Conservation (phyloP, 2,888 invertebrate genomes). For the Meganola albula region DNA sequence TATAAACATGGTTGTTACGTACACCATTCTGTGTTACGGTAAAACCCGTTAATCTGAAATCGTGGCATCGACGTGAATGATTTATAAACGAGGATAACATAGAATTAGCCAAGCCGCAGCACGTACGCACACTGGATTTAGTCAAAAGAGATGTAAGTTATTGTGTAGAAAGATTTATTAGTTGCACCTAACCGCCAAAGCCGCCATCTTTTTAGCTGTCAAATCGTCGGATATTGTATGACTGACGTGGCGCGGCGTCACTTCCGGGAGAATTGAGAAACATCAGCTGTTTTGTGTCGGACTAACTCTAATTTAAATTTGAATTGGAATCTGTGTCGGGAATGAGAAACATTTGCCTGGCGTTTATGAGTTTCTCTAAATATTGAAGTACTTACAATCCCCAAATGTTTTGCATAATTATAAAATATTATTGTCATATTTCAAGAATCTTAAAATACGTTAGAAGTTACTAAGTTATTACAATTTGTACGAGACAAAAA, state of each 20-base stretch:
- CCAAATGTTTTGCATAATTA: not conserved
- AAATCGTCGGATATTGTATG: slow-evolving; percentile 15
- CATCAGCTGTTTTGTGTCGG: slow-evolving; percentile 14
- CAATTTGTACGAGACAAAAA: too few species aligned
- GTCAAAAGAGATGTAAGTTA: slow-evolving; percentile 56
- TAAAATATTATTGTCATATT: not conserved
- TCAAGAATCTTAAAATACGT: not conserved
- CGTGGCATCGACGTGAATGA: slow-evolving; percentile 62
- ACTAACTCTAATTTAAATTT: slow-evolving; percentile 9
- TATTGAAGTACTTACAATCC: too few species aligned
- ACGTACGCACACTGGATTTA: slow-evolving; percentile 54
- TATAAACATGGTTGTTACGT: slow-evolving; percentile 39
- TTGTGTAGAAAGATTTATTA: slow-evolving; percentile 48
- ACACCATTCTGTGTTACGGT: slow-evolving; percentile 25
- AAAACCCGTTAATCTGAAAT: slow-evolving; percentile 34
- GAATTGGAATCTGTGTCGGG: slow-evolving; percentile 7
- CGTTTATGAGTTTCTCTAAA: too few species aligned
- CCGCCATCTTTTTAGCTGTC: slow-evolving; percentile 15
- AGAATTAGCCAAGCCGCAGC: slow-evolving; percentile 62
- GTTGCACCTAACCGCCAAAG: slow-evolving; percentile 16
- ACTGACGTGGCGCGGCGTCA: slow-evolving; percentile 5
- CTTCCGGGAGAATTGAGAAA: slow-evolving; percentile 30
- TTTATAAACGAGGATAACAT: slow-evolving; percentile 62
- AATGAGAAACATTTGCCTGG: too few species aligned
- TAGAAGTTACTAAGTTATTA: not conserved